Evolutionary conservation across 35 echinoderm and acorn worm genomes (phyloP), one percentile per base, ranked within the genome.

Genomic region (Chiridota heheva): DNA sequence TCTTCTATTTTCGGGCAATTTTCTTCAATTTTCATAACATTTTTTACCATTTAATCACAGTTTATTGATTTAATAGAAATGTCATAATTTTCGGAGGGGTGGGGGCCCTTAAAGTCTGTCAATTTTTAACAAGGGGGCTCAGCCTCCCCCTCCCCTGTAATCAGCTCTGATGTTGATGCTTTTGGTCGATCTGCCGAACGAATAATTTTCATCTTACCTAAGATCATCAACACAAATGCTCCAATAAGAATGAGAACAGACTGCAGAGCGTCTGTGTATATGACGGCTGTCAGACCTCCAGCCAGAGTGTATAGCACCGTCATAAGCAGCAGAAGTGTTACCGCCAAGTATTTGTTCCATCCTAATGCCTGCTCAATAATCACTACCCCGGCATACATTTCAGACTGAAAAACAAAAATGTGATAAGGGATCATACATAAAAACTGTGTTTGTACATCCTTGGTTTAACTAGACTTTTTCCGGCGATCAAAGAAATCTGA

Each of bases 211-310:
- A n/a, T n/a, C 87, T 86, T 59, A 97, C 94, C 67, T 34, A 97
- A 58, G 61, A 86, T 82, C 20, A 81, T 81, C 4, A 91, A 56
- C 40, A 91, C 81, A 41, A 97, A 34, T 15, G 75, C 94, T 15
- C 94, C 88, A 40, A 83, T 63, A 13, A 97, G 58, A 70, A 97
- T 97, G 51, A 97, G 83, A 66, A 97, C 29, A 3, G 88, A 77
- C 44, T 97, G 94, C 42, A 97, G 45, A 46, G 94, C 94, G 40
- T 97, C 94, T 34, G 94, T 97, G 35, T 97, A 91, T 17, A 97
- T 97, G 20, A 97, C 94, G 0, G 94, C 94, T 20, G 79, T 97
- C 34, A 97, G 57, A n/a, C 94, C 94, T 27, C 94, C 94, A 40
- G 89, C 94, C 46, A 97, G 69, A 2, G 94, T 97, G 63, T 97